Base-by-base conservation (phyloP, 2,797 vertebrate species). In the Microtus obscurus region DNA sequence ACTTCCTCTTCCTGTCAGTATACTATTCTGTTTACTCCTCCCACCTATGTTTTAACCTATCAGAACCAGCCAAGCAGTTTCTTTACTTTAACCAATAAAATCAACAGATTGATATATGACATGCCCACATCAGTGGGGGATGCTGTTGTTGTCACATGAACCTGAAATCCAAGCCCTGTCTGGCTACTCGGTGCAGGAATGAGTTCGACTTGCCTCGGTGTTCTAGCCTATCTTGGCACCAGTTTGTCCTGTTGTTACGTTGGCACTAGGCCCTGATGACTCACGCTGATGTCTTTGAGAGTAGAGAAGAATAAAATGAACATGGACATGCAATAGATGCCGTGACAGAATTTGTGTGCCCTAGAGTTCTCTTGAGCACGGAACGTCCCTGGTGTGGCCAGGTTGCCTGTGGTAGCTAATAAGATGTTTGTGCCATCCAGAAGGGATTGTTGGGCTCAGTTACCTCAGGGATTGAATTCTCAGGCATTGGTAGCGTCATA, bases 291-390 rank as follows among this genome's bases (percentile, higher is more conserved):
- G n/a, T 34, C 81, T 92, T 67, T 45, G 83, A 88, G 37, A 43
- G 12, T 81, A 67, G 23, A 77, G 21, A 5, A 71, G 21, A 92
- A 25, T 79, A 63, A 92, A 95, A 91, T 63, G 88, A 82, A 56
- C 73, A 43, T 37, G 82, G 63, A 69, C 43, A 69, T 37, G 7
- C 51, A 69, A 63, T 40, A 34, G 83, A 65, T 3, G 31, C 31
- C 51, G 5, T 40, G 71, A 77, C 74, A n/a, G 78, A 63, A 89
- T 27, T 34, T 71, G 34, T 7, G 7, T 43, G 89, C 45, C 34
- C 31, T 17, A 31, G 67, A 40, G 40, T 37, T 77, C n/a, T 77
- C 14, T 25, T 23, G 40, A 96, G 5, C 51, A 71, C 17, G 56
- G 90, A 63, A 53, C 29, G 31, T 79, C 37, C 65, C 37, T 76